Conservation (phyloP, 2,113 vertebrate species). For the Mustela nigripes region DNA sequence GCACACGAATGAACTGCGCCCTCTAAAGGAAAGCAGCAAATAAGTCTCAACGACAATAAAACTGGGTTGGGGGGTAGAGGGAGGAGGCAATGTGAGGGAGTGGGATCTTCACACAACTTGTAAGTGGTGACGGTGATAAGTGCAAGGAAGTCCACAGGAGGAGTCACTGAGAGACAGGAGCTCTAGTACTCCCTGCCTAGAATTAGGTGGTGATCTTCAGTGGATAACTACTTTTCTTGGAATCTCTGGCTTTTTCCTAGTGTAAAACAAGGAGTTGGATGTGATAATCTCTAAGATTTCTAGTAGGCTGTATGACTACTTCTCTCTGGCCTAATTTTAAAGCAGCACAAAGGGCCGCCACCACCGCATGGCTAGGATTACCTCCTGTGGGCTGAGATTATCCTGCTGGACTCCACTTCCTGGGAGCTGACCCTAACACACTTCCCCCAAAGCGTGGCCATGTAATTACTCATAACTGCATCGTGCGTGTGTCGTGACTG, state of each 20-base stretch:
- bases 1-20: background rate
- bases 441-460: background rate
- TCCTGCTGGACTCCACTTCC: background rate
- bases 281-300: background rate
- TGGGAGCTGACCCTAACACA: no score
- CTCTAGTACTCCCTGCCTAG: background rate
- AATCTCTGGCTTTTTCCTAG: background rate
- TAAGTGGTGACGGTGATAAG: background rate
- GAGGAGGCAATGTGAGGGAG: no score
- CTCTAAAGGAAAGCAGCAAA: background rate
- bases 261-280: background rate
- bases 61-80: no score
- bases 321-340: background rate
- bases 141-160: accelerated
- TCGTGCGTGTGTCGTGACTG: background rate
- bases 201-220: background rate
- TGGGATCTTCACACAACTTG: background rate
- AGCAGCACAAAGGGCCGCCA: background rate
- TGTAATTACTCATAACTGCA: background rate
- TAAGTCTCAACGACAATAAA: background rate
- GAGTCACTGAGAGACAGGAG: no score
- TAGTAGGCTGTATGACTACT: background rate
- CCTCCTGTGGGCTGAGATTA: background rate
- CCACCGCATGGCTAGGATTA: background rate
- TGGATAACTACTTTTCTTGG: background rate